Evolutionary conservation across 2,888 invertebrate species (phyloP).

Genomic region (Oegoconia quadripuncta): DNA sequence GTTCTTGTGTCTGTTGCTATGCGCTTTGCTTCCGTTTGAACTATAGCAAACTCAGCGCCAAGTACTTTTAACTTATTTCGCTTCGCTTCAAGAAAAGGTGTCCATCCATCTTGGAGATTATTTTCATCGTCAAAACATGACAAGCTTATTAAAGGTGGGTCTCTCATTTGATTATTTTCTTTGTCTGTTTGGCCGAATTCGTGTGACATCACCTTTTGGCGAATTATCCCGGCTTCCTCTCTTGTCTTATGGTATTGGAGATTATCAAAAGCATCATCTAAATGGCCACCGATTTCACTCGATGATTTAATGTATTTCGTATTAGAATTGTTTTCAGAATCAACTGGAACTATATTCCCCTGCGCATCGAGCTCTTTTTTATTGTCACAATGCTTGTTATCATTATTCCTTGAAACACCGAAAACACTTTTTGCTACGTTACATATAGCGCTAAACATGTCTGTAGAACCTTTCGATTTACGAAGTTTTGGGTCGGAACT

Average conservation of each 20-base stretch:
- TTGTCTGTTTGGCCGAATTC: slow-evolving; percentile 61
- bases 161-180: slow-evolving; percentile 47
- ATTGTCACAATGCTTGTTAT: slow-evolving; percentile 47
- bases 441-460: slow-evolving; percentile 54
- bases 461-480: slow-evolving; percentile 37
- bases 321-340: slow-evolving; percentile 30
- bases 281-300: slow-evolving; percentile 51
- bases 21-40: slow-evolving; percentile 7
- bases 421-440: slow-evolving; percentile 60
- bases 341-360: slow-evolving; percentile 49
- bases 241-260: slow-evolving; percentile 53
- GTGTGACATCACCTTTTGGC: slow-evolving; percentile 71
- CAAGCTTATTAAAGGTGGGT: slow-evolving; percentile 27
- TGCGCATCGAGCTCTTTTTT: slow-evolving; percentile 52
- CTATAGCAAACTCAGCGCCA: slow-evolving; percentile 42
- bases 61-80: slow-evolving; percentile 59
- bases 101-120: slow-evolving; percentile 38
- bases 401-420: slow-evolving; percentile 36
- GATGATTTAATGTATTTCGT: slow-evolving; percentile 41
- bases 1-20: slow-evolving; percentile 40
- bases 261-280: slow-evolving; percentile 47
- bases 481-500: slow-evolving; percentile 28
- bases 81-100: slow-evolving; percentile 50
- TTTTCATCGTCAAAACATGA: slow-evolving; percentile 51
- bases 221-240: slow-evolving; percentile 67